Conservation (phyloP, 2,888 invertebrate species). For the Calameuta pallipes region DNA sequence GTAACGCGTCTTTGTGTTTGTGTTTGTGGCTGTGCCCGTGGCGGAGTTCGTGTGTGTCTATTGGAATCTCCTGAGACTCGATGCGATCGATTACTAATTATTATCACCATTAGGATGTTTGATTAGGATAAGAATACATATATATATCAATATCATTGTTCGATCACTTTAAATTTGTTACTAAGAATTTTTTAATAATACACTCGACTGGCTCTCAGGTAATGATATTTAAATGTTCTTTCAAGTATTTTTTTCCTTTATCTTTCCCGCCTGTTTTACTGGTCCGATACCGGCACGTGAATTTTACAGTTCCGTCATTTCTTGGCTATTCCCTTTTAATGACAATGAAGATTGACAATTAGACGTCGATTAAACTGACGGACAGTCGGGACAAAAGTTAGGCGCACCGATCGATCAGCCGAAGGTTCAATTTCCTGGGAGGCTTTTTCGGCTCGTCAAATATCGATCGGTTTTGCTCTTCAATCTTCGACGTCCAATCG, state of each 20-base stretch:
- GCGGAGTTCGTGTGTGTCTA: not conserved
- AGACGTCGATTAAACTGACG: not conserved
- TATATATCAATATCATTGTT: not conserved
- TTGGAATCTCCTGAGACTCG: not conserved
- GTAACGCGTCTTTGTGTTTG: too few relatives aligned
- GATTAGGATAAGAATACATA: not conserved
- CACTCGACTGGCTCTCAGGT: too few relatives aligned
- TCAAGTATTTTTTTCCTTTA: not conserved
- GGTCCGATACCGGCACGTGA: not conserved
- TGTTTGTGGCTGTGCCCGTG: too few relatives aligned
- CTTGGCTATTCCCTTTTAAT: not conserved
- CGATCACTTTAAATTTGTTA: fast-evolving
- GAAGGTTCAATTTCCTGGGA: not conserved
- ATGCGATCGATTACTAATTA: not conserved
- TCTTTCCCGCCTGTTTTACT: not conserved
- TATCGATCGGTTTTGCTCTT: not conserved
- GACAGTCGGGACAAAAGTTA: not conserved
- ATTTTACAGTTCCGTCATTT: not conserved
- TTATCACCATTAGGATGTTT: not conserved
- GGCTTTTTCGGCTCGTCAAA: not conserved
- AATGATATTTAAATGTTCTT: too few relatives aligned
- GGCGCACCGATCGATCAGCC: not conserved
- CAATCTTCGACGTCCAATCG: not conserved
- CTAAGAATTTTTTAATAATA: not conserved
- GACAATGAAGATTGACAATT: too few relatives aligned